These are phyloP conservation scores for Carapus acus DNA, from an alignment of 2,797 vertebrate genomes.

Conservation along the genomic window DNA sequence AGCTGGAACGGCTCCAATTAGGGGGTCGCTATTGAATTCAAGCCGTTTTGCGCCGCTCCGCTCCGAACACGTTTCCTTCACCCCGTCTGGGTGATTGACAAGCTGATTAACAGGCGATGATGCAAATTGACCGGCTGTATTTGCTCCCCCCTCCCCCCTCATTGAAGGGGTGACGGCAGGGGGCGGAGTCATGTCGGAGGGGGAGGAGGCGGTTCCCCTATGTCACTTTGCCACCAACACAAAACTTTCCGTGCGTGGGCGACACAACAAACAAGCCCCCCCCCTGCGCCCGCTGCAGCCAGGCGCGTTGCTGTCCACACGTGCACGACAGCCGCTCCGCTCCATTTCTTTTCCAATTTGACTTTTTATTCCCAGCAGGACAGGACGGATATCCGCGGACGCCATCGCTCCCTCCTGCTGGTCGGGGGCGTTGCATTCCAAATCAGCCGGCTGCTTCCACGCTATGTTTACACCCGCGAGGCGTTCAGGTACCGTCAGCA, in stretches of 20 bases:
- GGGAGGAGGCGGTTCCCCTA: conserved; percentile 34
- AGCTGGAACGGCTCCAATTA: too few relatives aligned
- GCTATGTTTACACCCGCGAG: neutral
- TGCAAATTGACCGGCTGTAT: conserved; percentile 50
- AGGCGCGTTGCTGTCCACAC: too few relatives aligned
- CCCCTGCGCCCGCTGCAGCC: conserved; percentile 17
- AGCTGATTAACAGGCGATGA: too few relatives aligned
- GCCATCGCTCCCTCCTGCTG: too few relatives aligned
- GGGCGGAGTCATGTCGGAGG: too few relatives aligned
- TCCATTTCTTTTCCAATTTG: too few relatives aligned
- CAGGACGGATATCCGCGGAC: too few relatives aligned
- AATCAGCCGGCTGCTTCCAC: neutral
- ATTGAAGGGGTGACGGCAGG: too few relatives aligned
- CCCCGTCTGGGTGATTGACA: conserved; percentile 13
- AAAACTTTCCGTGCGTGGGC: conserved; percentile 53
- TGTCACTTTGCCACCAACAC: conserved; percentile 50
- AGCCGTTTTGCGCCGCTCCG: too few relatives aligned
- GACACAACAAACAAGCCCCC: conserved; percentile 51
- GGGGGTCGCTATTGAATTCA: too few relatives aligned
- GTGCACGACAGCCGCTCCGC: neutral
- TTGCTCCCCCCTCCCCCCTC: too few relatives aligned
- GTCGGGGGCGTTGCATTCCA: neutral
- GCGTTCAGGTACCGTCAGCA: neutral
- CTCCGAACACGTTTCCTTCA: conserved; percentile 16
- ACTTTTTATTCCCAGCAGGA: too few relatives aligned